Evolutionary conservation across 2,797 vertebrate genomes (phyloP), one percentile per base, ranked within the genome.

Genomic region (Helostoma temminkii): DNA sequence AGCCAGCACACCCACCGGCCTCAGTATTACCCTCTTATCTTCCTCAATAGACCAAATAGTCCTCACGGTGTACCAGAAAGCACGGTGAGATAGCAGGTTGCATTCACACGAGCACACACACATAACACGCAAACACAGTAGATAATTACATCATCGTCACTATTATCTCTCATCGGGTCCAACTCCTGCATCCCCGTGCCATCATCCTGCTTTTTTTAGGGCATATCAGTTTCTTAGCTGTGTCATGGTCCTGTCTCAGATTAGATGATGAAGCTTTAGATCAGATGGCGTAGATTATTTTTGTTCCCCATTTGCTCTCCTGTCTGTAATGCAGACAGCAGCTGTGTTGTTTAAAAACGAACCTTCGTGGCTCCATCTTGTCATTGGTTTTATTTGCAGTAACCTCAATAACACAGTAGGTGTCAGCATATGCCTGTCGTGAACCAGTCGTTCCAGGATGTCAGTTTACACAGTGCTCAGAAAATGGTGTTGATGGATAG

Each of bases 21-120:
- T 81, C 73, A 1, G 25, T 73, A 76, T 88, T 61, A 11, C 53
- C 76, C 56, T 88, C 84, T 90, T 91, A 90, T 91, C 88, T 85
- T 53, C 55, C 42, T 49, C 9, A 18, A 72, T 85, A 75, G 84
- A 89, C 81, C 77, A 87, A 86, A 91, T 80, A 83, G 76, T 57
- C 66, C 72, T 76, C 49, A 48, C 61, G 55, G 56, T 77, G 75
- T 60, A 66, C 74, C 68, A 37, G 64, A 58, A 74, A 53, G 78
- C 70, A 64, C 47, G 9, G 18, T 25, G 61, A 83, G 83, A 89
- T 86, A 83, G 77, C 49, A 47, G 60, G 36, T 34, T 19, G 34
- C 78, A 71, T 67, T 71, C 70, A 79, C 69, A 68, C 25, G 8
- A 61, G 25, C 32, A 2, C 60, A 64, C 60, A 73, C 46, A 71